Base-by-base conservation (phyloP, 2,797 vertebrate species). In the Brachyrhaphis roseni region DNA sequence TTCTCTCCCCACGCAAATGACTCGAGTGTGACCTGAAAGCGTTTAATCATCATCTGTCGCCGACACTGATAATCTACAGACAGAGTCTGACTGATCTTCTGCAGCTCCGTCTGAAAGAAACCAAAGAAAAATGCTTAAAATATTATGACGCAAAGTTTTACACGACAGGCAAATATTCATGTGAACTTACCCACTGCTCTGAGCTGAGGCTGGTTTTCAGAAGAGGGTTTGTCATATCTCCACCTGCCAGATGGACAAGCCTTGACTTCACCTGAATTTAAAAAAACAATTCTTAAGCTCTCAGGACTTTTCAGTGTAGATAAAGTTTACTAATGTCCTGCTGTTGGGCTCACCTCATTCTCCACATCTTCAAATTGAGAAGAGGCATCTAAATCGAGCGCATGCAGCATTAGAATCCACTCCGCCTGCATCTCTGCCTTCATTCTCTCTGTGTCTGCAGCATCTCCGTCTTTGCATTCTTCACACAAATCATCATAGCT, bases 1-100 rank as follows among this genome's bases (percentile, higher is more conserved):
- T 95, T 95, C 62, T 97, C 97, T 34, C 97, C 96, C 97, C 97
- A 98, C 31, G 96, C 89, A 93, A 98, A 98, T 1, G 97, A 97
- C 46, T 97, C 93, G 0, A 96, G 90, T 0, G 97, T 98, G 77
- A 98, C 96, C 70, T 97, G 94, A 41, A 98, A 96, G 34, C 97
- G 96, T 59, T 95, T 97, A 51, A 96, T 87, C 90, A 98, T 96
- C 95, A 98, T 97, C 82, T 94, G 92, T 20, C 89, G 93, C 20
- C 97, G 95, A 84, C 95, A 95, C 34, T 79, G 74, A 70, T 98
- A 98, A 85, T 98, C 96, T 12, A 84, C 75, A 28, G 83, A 62
- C 31, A 98, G 90, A 70, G 90, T 84, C 36, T 83, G 72, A 74
- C 92, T 90, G 28, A 94, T 89, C 71, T 94, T 91, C 93, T 96